Evolutionary conservation across 2,888 invertebrate genomes (phyloP), one percentile per base, ranked within the genome.

Genomic region (Hydraecia micacea): DNA sequence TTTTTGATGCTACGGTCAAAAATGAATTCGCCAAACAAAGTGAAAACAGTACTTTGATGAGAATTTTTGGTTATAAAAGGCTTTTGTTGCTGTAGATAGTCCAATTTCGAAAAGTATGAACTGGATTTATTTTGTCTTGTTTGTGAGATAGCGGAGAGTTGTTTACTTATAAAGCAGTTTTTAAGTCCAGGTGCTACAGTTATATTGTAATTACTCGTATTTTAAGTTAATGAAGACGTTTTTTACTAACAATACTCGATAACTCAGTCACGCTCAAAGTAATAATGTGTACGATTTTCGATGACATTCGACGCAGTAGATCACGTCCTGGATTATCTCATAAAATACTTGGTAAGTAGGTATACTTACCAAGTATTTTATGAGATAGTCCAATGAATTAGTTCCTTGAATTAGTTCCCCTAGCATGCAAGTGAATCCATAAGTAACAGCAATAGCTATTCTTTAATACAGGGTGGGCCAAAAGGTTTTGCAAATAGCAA

Each of bases 1-100:
- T 81, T 83, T 86, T 82, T 86, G 65, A 75, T 62, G 81, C 68
- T 72, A 72, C 21, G 58, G 49, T 75, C 49, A 65, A 70, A 66
- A 80, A 84, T 62, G 3, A 60, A 75, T 66, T 74, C 39, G 7
- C 42, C 25, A 62, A 55, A 82, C 63, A 81, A 85, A 77, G 66
- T 71, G 15, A 62, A 75, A 71, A 74, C 62, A 68, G 39, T 32
- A 49, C 52, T 74, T 77, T 73, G 28, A 55, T 62, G 66, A 55
- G 15, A 32, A 32, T 65, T 67, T 68, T 77, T 58, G 25, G 25
- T 58, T 63, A 49, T 49, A 49, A 68, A 83, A 68, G 32, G 39
- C 9, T 49, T 58, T 67, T 49, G n/a, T 62, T 62, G 21, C 28
- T 52, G 52, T 28, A 62, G 66, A 49, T 75, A 42, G 42, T 74